Conservation (phyloP, 2,888 invertebrate genomes). For the Melanotus villosus region DNA sequence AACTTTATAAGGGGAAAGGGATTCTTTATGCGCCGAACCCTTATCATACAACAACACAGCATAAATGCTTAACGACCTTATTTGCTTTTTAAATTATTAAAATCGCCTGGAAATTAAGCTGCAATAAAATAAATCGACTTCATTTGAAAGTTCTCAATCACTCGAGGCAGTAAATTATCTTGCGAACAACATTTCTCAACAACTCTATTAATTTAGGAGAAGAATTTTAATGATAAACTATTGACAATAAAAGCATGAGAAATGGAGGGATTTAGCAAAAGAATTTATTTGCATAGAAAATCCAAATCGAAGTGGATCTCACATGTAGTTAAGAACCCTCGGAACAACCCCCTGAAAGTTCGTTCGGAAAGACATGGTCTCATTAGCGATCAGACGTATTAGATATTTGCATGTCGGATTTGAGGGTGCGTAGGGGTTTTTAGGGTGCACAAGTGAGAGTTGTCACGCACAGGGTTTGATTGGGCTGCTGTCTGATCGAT, state of each 20-base stretch:
- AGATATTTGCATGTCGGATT: constrained; percentile 42
- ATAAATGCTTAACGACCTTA: neutral
- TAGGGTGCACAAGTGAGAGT: constrained; percentile 44
- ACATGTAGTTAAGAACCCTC: too few species aligned
- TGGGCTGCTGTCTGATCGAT: constrained; percentile 68
- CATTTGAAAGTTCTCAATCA: too few species aligned
- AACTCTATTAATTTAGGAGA: constrained; percentile 17
- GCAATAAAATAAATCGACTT: constrained; percentile 12
- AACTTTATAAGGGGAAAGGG: constrained; percentile 56
- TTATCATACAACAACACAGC: neutral
- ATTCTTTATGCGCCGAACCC: constrained; percentile 14
- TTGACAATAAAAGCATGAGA: neutral
- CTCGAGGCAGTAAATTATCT: constrained; percentile 8
- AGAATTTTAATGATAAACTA: constrained; percentile 23
- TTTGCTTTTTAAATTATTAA: constrained; percentile 1
- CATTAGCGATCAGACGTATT: constrained; percentile 23
- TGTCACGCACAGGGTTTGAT: constrained; percentile 70
- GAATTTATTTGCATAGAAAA: too few species aligned
- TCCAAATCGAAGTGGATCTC: too few species aligned
- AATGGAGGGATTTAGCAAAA: too few species aligned
- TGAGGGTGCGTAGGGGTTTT: constrained; percentile 30
- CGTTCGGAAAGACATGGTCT: too few species aligned
- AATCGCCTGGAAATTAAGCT: neutral
- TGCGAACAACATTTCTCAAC: neutral
- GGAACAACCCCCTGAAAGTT: too few species aligned